Conservation (phyloP, 2,888 invertebrate genomes). For the Mylabris sibirica region DNA sequence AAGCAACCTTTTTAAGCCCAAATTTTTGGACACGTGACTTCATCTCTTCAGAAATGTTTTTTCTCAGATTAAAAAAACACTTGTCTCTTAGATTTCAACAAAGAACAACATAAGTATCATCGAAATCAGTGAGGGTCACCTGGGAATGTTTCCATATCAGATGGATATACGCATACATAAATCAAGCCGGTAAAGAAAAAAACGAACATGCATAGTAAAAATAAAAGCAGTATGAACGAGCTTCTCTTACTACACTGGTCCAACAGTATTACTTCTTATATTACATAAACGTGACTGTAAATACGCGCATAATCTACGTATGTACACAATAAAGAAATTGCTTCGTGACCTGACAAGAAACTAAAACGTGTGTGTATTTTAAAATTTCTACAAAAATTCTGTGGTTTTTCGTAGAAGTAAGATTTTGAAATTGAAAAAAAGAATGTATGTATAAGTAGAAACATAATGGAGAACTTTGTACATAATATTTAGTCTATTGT, state of each 20-base stretch:
- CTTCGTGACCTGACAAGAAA: slow-evolving; percentile 26
- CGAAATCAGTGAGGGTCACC: too few species aligned
- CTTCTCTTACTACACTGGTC: neutral
- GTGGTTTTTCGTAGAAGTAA: slow-evolving; percentile 12
- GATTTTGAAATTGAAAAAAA: neutral
- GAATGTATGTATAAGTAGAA: too few species aligned
- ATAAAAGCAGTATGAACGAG: neutral
- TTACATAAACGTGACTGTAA: slow-evolving; percentile 29
- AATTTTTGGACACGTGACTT: too few species aligned
- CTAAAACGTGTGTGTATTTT: slow-evolving; percentile 20
- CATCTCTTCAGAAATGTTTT: too few species aligned
- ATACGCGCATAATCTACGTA: slow-evolving; percentile 20
- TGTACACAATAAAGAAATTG: slow-evolving; percentile 24
- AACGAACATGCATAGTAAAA: neutral
- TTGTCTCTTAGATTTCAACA: too few species aligned
- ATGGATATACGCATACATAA: neutral
- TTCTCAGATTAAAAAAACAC: too few species aligned
- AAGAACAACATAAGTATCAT: too few species aligned
- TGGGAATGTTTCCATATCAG: too few species aligned
- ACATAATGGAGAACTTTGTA: neutral
- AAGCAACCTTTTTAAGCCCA: too few species aligned
- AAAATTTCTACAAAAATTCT: slow-evolving; percentile 26
- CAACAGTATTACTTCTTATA: slow-evolving; percentile 17
- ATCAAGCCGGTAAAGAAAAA: neutral
- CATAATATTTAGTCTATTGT: neutral